phyloP scores from a whole-genome alignment of 2,888 invertebrate species.

The Rhamnusium bicolor region DNA sequence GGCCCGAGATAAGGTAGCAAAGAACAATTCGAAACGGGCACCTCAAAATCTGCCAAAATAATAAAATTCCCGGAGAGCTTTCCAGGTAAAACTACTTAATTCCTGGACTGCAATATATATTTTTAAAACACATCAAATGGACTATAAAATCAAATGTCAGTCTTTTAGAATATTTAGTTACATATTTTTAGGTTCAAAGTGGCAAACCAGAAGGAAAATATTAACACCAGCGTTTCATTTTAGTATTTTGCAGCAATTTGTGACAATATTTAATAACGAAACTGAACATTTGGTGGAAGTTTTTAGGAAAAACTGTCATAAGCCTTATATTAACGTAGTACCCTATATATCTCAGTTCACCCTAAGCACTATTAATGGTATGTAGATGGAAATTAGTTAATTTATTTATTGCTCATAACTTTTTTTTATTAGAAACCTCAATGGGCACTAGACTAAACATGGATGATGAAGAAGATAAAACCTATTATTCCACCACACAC shows the following conservation, averaged over 20 bases:
- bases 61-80: no score
- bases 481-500: conserved; percentile 50
- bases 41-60: no score
- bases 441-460: conserved; percentile 56
- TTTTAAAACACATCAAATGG: no score
- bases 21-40: no score
- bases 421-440: conserved; percentile 50
- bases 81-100: no score
- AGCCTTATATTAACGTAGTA: conserved; percentile 67
- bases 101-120: no score
- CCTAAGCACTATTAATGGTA: conserved; percentile 74
- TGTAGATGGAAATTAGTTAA: conserved; percentile 33
- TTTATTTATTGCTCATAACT: background rate
- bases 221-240: conserved; percentile 61
- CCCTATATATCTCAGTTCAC: conserved; percentile 72
- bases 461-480: conserved; percentile 46
- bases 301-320: conserved; percentile 55
- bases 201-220: conserved; percentile 57
- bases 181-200: conserved; percentile 49
- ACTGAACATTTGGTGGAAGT: conserved; percentile 49
- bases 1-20: no score
- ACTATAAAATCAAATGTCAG: no score
- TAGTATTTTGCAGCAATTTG: conserved; percentile 55
- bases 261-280: conserved; percentile 54
- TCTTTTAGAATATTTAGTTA: no score